Evolutionary conservation across 2,797 vertebrate species (phyloP).

Genomic region (Mus spretus): DNA sequence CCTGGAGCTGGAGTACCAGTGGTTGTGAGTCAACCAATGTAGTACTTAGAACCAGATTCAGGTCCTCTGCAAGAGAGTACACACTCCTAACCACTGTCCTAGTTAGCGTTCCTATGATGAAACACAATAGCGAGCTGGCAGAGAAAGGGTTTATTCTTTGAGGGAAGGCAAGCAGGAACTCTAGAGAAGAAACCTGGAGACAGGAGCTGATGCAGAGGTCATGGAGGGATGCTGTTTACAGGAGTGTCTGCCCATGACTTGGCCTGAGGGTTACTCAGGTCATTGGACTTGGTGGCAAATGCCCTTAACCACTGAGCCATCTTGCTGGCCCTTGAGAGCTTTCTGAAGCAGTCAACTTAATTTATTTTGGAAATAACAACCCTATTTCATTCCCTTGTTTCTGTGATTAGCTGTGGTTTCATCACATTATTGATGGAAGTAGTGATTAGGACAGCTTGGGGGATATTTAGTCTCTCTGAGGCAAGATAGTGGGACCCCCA

Average conservation of each 20-base stretch:
- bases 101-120: background rate
- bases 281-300: background rate
- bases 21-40: background rate
- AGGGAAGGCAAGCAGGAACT: background rate
- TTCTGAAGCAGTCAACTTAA: constrained; percentile 25
- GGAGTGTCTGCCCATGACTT: background rate
- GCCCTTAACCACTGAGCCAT: background rate
- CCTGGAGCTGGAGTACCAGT: background rate
- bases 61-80: background rate
- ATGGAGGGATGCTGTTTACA: background rate
- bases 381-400: background rate
- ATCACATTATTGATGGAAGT: background rate
- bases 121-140: background rate
- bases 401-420: background rate
- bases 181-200: background rate
- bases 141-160: background rate
- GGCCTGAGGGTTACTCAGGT: background rate
- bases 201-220: background rate
- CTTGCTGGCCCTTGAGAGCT: background rate
- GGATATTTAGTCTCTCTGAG: background rate
- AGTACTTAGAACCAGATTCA: no score
- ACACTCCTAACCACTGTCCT: background rate
- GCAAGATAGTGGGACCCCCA: background rate
- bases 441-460: background rate
- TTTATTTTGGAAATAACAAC: constrained; percentile 26